phyloP scores from a whole-genome alignment of 2,797 vertebrate species.

The Rhinichthys osculus region DNA sequence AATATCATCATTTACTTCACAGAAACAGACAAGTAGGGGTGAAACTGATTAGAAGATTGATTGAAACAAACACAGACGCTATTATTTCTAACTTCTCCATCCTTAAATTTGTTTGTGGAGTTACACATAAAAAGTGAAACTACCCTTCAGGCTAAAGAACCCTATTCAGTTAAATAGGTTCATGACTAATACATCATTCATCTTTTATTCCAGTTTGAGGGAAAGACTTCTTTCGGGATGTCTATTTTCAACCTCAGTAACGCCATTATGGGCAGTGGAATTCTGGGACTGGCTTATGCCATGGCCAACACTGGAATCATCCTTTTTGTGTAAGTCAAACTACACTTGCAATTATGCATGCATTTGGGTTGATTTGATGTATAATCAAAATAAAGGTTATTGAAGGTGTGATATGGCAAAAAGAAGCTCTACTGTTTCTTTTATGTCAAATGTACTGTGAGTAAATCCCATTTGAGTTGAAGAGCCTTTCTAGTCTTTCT shows the following conservation, averaged over 20 bases:
- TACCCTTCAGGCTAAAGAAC: background rate
- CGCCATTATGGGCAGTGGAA: conserved; percentile 89
- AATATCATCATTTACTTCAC: background rate
- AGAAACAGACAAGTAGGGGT: background rate
- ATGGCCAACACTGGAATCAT: conserved; percentile 89
- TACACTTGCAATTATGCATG: conserved; percentile 54
- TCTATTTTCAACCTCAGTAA: conserved; percentile 90
- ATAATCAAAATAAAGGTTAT: background rate
- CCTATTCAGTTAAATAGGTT: background rate
- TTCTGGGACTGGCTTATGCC: conserved; percentile 86
- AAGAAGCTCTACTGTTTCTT: background rate
- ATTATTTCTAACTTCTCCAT: background rate
- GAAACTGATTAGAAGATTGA: background rate
- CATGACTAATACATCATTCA: conserved; percentile 29
- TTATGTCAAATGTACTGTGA: background rate
- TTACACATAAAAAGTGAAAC: background rate
- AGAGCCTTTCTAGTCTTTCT: background rate
- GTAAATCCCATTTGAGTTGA: background rate
- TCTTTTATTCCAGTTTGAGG: conserved; percentile 79
- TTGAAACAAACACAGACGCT: background rate
- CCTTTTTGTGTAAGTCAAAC: conserved; percentile 86
- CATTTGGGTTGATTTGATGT: conserved; percentile 16
- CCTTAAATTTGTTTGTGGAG: background rate
- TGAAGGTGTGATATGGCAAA: background rate
- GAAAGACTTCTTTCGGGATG: conserved; percentile 89